phyloP scores from a whole-genome alignment of 2,797 vertebrate species.

The Hafferia zeledoni region DNA sequence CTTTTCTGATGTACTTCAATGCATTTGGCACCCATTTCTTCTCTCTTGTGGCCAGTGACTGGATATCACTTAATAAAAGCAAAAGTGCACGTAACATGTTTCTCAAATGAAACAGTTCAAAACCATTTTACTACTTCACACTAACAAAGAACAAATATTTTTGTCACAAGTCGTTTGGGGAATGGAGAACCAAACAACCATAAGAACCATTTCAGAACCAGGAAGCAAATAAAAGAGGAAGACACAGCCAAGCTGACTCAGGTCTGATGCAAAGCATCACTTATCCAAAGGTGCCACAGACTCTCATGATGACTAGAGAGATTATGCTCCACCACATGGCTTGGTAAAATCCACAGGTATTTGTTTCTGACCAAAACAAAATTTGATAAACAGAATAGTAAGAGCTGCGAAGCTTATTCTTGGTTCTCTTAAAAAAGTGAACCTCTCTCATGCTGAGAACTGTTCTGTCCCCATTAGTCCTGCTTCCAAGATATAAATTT shows the following conservation, averaged over 20 bases:
- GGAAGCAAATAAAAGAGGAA: neutral
- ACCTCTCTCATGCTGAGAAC: neutral
- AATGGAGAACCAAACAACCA: neutral
- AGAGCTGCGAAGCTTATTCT: neutral
- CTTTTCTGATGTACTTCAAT: neutral
- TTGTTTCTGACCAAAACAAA: neutral
- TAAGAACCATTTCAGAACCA: neutral
- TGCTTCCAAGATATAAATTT: neutral
- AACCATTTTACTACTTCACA: neutral
- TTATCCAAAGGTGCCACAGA: neutral
- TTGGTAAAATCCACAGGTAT: neutral
- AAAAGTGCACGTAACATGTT: neutral
- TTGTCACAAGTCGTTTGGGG: neutral
- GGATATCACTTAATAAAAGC: neutral
- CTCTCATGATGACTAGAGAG: neutral
- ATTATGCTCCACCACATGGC: neutral
- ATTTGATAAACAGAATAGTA: neutral
- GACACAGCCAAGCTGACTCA: neutral
- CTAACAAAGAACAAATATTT: neutral
- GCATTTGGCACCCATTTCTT: neutral
- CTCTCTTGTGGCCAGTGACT: neutral
- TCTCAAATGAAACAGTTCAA: neutral
- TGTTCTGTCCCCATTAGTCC: neutral
- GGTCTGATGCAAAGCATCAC: neutral
- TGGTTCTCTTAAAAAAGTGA: neutral